A percentile compares a stretch with the other conserved stretches of the same genome.
These are phyloP conservation scores for Chaetura pelagica DNA, from an alignment of 2,113 vertebrate genomes.

Conservation along the genomic window DNA sequence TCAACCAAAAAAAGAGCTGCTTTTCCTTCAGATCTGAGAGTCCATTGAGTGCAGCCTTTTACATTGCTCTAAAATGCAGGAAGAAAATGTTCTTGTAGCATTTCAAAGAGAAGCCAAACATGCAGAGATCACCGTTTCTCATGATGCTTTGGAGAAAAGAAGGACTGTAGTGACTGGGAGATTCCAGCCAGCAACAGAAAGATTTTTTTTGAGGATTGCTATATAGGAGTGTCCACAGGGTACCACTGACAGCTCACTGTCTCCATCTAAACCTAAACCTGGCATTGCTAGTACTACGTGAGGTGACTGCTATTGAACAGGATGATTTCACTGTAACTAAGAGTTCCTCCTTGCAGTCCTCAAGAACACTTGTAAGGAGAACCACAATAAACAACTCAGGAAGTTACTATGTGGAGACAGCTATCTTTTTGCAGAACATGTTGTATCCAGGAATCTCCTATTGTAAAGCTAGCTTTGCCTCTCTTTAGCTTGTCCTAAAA, in stretches of 20 bases:
- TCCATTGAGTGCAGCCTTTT: not conserved
- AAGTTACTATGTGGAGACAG: not conserved
- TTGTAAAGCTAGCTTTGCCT: not conserved
- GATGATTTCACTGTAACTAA: not conserved
- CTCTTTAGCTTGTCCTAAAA: not conserved
- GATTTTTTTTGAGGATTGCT: not conserved
- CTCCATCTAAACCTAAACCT: conserved; percentile 25
- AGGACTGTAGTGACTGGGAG: not conserved
- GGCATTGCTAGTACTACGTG: not conserved
- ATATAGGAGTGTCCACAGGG: not conserved
- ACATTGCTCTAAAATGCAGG: not conserved
- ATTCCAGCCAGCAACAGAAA: conserved; percentile 13
- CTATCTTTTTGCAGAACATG: not conserved
- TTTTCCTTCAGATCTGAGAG: conserved; percentile 38
- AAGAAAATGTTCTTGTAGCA: conserved; percentile 31
- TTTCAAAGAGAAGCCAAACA: conserved; percentile 55
- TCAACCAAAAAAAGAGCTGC: not conserved
- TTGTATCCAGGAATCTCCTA: not conserved
- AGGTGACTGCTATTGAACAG: not conserved
- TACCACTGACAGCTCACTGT: not conserved
- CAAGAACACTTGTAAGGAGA: not conserved
- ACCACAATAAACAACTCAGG: not conserved
- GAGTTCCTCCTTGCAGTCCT: conserved; percentile 1
- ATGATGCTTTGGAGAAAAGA: conserved; percentile 1
- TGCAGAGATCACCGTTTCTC: not conserved